Evolutionary conservation across 2,888 invertebrate genomes (phyloP).

Genomic region (Tiliacea aurago): DNA sequence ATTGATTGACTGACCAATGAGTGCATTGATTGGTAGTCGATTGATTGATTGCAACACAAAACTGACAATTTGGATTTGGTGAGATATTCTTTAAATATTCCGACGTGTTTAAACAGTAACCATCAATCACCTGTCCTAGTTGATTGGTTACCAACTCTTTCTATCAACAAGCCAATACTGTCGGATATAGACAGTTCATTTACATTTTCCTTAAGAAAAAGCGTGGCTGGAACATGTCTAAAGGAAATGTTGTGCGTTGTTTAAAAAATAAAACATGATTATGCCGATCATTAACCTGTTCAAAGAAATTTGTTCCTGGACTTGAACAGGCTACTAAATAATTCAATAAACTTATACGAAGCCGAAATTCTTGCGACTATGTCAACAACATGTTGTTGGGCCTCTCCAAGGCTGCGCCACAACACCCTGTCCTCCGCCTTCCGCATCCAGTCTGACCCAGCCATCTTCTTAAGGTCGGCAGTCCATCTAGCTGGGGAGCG

Average conservation of each 20-base stretch:
- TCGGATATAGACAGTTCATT: not conserved
- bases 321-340: no score
- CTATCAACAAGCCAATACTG: slow-evolving; percentile 18
- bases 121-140: slow-evolving; percentile 17
- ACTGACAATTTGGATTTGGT: not conserved
- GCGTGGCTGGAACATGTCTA: slow-evolving; percentile 14
- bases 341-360: no score
- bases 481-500: no score
- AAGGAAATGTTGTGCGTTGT: no score
- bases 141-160: not conserved
- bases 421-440: no score
- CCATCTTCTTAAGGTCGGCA: no score
- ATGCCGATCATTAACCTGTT: not conserved
- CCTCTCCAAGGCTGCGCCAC: no score
- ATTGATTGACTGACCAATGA: not conserved
- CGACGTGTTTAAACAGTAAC: not conserved
- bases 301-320: no score
- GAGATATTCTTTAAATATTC: slow-evolving; percentile 4
- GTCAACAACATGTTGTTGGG: no score
- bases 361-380: no score
- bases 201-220: not conserved
- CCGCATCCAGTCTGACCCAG: no score
- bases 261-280: not conserved
- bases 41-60: not conserved
- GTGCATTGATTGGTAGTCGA: not conserved